Conservation (phyloP, 1,140 invertebrate genomes). For the Palaemon carinicauda region DNA sequence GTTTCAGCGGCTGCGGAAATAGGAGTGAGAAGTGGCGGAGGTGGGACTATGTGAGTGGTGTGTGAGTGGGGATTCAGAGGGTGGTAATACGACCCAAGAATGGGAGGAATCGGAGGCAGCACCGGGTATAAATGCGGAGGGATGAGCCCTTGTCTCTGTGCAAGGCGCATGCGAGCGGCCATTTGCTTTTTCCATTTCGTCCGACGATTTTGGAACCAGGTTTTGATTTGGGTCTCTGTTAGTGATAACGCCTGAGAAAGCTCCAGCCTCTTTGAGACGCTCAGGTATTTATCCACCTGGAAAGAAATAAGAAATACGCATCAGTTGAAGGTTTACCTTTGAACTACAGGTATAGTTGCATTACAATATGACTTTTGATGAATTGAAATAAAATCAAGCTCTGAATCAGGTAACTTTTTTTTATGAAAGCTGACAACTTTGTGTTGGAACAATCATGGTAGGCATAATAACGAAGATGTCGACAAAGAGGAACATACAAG, state of each 20-base stretch:
- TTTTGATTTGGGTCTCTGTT: slow-evolving; percentile 97
- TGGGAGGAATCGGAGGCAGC: slow-evolving; percentile 39
- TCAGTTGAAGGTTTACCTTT: too few relatives aligned
- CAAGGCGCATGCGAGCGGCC: slow-evolving; percentile 85
- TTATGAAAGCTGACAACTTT: too few relatives aligned
- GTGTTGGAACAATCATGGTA: too few relatives aligned
- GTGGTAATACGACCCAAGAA: slow-evolving; percentile 53
- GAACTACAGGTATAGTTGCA: too few relatives aligned
- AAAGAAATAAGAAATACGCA: slow-evolving; percentile 29
- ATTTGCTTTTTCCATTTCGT: slow-evolving; percentile 98
- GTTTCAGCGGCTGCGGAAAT: slow-evolving; percentile 4
- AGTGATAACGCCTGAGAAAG: slow-evolving; percentile 85
- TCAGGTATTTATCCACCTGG: slow-evolving; percentile 91
- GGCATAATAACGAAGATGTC: too few relatives aligned
- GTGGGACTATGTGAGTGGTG: slow-evolving; percentile 33
- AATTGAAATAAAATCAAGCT: too few relatives aligned
- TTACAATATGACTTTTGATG: too few relatives aligned
- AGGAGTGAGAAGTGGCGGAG: slow-evolving; percentile 38
- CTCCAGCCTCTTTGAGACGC: slow-evolving; percentile 93
- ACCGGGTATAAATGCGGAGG: slow-evolving; percentile 73
- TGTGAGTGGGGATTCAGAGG: slow-evolving; percentile 5
- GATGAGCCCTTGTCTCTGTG: slow-evolving; percentile 82
- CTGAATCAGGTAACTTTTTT: too few relatives aligned
- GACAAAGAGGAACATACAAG: too few relatives aligned
- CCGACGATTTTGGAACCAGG: slow-evolving; percentile 94